Percentiles rank a stretch among this genome's conserved stretches.
These are phyloP conservation scores for Bombyx huttoni DNA, from an alignment of 2,888 invertebrate genomes.

Conservation along the genomic window DNA sequence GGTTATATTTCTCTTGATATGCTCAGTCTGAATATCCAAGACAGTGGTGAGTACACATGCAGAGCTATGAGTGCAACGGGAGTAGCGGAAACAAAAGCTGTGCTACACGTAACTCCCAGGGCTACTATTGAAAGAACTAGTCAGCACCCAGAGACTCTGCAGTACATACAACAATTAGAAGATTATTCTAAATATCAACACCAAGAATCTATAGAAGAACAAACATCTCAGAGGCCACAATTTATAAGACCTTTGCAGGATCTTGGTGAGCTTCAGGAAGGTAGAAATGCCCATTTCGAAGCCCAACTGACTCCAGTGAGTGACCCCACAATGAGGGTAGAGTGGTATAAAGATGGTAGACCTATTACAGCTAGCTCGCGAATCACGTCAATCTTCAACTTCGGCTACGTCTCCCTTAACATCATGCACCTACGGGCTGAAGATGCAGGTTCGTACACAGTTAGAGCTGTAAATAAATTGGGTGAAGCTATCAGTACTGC, in stretches of 20 bases:
- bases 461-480: slow-evolving; percentile 90
- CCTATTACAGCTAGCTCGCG: slow-evolving; percentile 97
- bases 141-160: slow-evolving; percentile 93
- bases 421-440: slow-evolving; percentile 98
- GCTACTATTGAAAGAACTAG: slow-evolving; percentile 89
- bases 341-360: slow-evolving; percentile 96
- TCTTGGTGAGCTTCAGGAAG: slow-evolving; percentile 89
- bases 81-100: slow-evolving; percentile 87
- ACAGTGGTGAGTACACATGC: slow-evolving; percentile 92
- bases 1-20: slow-evolving; percentile 80
- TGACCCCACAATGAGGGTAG: slow-evolving; percentile 93
- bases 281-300: slow-evolving; percentile 93
- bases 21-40: slow-evolving; percentile 86
- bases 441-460: slow-evolving; percentile 96
- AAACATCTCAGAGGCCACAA: slow-evolving; percentile 83
- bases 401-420: slow-evolving; percentile 98
- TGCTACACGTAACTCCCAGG: slow-evolving; percentile 84
- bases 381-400: slow-evolving; percentile 98
- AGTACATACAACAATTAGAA: slow-evolving; percentile 91
- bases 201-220: slow-evolving; percentile 87
- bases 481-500: slow-evolving; percentile 93
- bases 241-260: slow-evolving; percentile 91
- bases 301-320: slow-evolving; percentile 93
- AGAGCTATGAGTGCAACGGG: slow-evolving; percentile 90
- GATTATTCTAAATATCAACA: slow-evolving; percentile 91